These are phyloP conservation scores for Sycophila texana DNA, from an alignment of 2,888 invertebrate genomes.

Conservation along the genomic window DNA sequence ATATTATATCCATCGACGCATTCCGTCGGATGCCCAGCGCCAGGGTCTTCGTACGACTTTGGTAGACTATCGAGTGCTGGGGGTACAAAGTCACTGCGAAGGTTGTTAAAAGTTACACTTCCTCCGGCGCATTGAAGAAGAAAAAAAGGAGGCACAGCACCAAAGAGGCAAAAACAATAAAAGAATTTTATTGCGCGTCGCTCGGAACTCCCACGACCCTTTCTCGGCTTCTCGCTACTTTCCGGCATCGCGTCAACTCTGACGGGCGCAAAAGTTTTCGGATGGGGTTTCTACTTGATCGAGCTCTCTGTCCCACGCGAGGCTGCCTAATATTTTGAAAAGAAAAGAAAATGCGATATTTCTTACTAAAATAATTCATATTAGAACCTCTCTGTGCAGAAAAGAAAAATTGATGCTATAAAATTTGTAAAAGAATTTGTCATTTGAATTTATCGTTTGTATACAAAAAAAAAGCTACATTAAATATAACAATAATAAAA, in stretches of 20 bases:
- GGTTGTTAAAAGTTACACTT: constrained; percentile 73
- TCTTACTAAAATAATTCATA: no score
- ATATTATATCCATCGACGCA: not conserved
- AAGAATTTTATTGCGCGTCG: constrained; percentile 69
- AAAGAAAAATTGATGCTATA: no score
- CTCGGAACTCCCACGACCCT: constrained; percentile 17
- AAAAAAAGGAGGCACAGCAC: not conserved
- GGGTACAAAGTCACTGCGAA: constrained; percentile 65
- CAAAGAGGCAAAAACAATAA: constrained; percentile 71
- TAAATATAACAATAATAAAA: no score
- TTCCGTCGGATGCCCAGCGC: not conserved
- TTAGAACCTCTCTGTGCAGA: no score
- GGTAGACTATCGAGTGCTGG: constrained; percentile 63
- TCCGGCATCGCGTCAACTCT: constrained; percentile 20
- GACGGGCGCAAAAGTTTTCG: constrained; percentile 46
- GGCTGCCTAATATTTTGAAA: no score
- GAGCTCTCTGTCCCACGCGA: no score
- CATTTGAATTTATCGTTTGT: no score
- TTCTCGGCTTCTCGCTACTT: constrained; percentile 26
- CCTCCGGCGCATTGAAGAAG: constrained; percentile 50
- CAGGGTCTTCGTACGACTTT: constrained; percentile 1
- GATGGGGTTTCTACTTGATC: constrained; percentile 13
- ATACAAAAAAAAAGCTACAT: no score
- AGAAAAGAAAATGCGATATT: no score
- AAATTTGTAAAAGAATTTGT: no score